Percentiles rank a stretch among this genome's conserved stretches.
Evolutionary conservation across 2,888 invertebrate species (phyloP).

Genomic region (Macaria notata): DNA sequence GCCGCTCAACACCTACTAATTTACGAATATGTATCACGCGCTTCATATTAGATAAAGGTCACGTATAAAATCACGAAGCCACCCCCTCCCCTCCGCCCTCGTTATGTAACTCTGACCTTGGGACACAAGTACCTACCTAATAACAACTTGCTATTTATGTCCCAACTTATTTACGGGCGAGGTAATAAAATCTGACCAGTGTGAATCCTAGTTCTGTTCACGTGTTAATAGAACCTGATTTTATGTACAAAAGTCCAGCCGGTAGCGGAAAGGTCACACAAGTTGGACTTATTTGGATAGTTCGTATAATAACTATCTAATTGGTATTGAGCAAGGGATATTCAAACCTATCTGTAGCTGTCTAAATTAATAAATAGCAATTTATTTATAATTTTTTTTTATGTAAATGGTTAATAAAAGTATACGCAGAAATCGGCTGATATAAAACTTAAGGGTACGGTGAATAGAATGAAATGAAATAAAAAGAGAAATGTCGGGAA

Average conservation of each 20-base stretch:
- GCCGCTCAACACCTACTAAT: slow-evolving; percentile 11
- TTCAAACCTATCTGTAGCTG: too few species aligned
- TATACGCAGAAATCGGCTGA: slow-evolving; percentile 26
- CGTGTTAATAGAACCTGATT: slow-evolving; percentile 31
- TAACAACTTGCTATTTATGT: slow-evolving; percentile 15
- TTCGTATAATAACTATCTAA: too few species aligned
- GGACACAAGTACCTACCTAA: neutral
- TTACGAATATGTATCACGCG: slow-evolving; percentile 23
- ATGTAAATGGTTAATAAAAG: too few species aligned
- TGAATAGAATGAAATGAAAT: slow-evolving; percentile 71
- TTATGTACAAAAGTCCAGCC: neutral
- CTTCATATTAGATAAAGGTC: slow-evolving; percentile 22
- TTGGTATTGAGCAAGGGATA: too few species aligned
- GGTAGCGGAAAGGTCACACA: neutral
- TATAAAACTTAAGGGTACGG: slow-evolving; percentile 44
- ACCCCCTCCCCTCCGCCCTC: neutral
- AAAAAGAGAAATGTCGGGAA: slow-evolving; percentile 60
- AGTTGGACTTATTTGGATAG: too few species aligned
- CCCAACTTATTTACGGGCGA: slow-evolving; percentile 19
- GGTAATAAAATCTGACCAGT: slow-evolving; percentile 21
- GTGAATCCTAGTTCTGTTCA: slow-evolving; percentile 39
- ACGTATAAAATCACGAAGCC: slow-evolving; percentile 19
- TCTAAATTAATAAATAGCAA: too few species aligned
- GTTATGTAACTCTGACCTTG: slow-evolving; percentile 17
- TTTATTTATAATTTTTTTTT: too few species aligned